A percentile compares a stretch with the other conserved stretches of the same genome.
Evolutionary conservation across 2,113 vertebrate species (phyloP).

Genomic region (Lophius piscatorius): DNA sequence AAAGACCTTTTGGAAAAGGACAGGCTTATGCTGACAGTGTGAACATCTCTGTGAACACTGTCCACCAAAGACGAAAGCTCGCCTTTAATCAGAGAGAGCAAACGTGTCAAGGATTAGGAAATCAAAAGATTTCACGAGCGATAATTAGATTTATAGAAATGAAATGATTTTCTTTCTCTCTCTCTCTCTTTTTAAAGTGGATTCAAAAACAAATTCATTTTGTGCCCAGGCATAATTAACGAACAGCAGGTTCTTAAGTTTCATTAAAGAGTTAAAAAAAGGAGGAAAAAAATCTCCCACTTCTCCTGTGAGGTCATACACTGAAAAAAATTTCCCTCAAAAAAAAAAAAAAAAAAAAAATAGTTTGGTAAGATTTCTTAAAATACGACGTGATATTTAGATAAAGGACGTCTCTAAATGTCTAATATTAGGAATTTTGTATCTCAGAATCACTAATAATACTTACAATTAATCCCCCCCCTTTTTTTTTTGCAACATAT

Average conservation of each 20-base stretch:
- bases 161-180: too few relatives aligned
- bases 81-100: slow-evolving; percentile 37
- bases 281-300: slow-evolving; percentile 33
- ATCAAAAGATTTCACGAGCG: slow-evolving; percentile 4
- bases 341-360: too few relatives aligned
- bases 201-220: slow-evolving; percentile 18
- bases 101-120: slow-evolving; percentile 12
- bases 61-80: too few relatives aligned
- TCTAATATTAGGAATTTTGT: too few relatives aligned
- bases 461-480: too few relatives aligned
- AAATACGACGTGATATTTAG: too few relatives aligned
- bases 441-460: too few relatives aligned
- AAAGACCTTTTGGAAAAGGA: slow-evolving; percentile 58
- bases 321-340: too few relatives aligned
- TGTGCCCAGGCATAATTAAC: slow-evolving; percentile 19
- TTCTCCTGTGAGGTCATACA: slow-evolving; percentile 54
- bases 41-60: too few relatives aligned
- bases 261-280: slow-evolving; percentile 55
- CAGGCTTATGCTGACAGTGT: slow-evolving; percentile 66
- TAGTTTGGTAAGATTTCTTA: too few relatives aligned
- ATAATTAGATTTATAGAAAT: slow-evolving; percentile 8
- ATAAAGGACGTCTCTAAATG: too few relatives aligned
- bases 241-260: slow-evolving; percentile 30
- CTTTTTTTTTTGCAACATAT: too few relatives aligned
- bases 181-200: slow-evolving; percentile 1